Percentiles rank a stretch among this genome's conserved stretches.
These are phyloP conservation scores for Hypotaenidia okinawae DNA, from an alignment of 2,797 vertebrate genomes.

Conservation along the genomic window DNA sequence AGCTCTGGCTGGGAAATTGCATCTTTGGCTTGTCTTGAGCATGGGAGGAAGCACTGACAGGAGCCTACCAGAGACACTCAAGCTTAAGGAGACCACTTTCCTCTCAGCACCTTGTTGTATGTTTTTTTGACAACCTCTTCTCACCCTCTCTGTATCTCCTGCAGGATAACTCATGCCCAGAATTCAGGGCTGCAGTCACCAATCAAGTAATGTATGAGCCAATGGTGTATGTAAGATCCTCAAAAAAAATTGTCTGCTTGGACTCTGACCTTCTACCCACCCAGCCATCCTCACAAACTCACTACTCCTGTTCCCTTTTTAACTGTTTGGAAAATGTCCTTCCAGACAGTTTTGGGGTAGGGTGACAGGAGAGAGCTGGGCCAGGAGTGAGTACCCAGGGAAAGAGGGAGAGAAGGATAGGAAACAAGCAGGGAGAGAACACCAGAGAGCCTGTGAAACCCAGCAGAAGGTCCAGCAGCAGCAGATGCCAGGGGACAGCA, in stretches of 20 bases:
- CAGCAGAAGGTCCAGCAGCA: not conserved
- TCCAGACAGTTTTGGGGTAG: rapidly evolving
- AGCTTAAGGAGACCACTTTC: not conserved
- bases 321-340: not conserved
- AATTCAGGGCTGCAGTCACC: not conserved
- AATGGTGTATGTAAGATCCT: not conserved
- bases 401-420: not conserved
- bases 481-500: not conserved
- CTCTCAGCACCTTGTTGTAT: not conserved
- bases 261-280: not conserved
- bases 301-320: not conserved
- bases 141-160: not conserved
- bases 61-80: not conserved
- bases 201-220: not conserved
- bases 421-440: not conserved
- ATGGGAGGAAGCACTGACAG: not conserved
- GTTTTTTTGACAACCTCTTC: not conserved
- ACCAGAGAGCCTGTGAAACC: not conserved
- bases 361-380: not conserved
- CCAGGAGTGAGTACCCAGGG: not conserved
- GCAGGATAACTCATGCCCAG: not conserved
- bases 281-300: not conserved
- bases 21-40: not conserved
- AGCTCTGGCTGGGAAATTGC: not conserved
- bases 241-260: not conserved